Conservation (phyloP, 2,797 vertebrate genomes). For the Gallirallus australis region DNA sequence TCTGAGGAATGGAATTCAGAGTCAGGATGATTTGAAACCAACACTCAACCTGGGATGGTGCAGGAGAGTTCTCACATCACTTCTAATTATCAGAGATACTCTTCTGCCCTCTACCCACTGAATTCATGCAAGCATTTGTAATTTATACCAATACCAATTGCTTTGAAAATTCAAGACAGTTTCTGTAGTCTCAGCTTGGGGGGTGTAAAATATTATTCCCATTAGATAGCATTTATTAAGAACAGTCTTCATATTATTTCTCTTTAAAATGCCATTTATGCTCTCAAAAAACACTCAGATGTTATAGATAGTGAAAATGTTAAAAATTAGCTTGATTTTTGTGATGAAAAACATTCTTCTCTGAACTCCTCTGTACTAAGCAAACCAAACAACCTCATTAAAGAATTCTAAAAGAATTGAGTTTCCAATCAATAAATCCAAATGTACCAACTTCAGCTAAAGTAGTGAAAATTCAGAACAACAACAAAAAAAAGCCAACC, state of each 20-base stretch:
- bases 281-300: neutral
- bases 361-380: neutral
- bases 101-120: neutral
- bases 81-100: neutral
- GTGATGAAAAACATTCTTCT: neutral
- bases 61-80: neutral
- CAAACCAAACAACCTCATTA: neutral
- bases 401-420: neutral
- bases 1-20: neutral
- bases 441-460: neutral
- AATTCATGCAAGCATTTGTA: neutral
- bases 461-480: neutral
- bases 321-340: neutral
- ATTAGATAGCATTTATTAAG: neutral
- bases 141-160: neutral
- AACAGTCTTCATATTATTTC: neutral
- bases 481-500: neutral
- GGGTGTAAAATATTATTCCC: neutral
- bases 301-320: neutral
- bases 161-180: neutral
- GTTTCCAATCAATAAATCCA: neutral
- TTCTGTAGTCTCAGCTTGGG: neutral
- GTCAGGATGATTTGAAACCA: neutral
- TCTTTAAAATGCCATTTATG: neutral
- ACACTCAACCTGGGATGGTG: neutral